Evolutionary conservation across 2,113 vertebrate genomes (phyloP), one percentile per base, ranked within the genome.

Genomic region (Leptosomus discolor): DNA sequence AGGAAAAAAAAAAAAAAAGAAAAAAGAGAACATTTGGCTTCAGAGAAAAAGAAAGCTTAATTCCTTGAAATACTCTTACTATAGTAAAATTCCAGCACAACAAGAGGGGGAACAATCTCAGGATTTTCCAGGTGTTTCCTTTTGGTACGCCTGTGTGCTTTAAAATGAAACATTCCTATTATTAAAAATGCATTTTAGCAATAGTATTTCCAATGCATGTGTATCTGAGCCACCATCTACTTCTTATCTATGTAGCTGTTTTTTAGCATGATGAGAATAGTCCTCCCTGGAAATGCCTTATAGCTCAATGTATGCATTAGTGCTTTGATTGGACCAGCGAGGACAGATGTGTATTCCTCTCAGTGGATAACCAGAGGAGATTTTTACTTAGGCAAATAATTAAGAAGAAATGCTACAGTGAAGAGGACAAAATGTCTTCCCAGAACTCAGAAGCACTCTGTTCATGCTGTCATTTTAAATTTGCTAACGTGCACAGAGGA

Each of bases 341-440:
- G 37, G 39, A 79, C 65, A 75, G 61, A 50, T 36, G 29, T 24
- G 20, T 37, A 65, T 23, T 74, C 17, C n/a, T 68, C 46, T 78
- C 45, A 68, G 54, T 45, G 30, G 78, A 60, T 30, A 64, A 75
- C 34, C 32, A 82, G 53, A 61, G 29, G 57, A 86, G 22, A 34
- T 65, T 84, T 81, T 83, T 91, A 39, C 32, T 83, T 88, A 68
- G 88, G 39, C 51, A 94, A 95, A 96, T 63, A 71, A 91, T 67
- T 79, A 94, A 94, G 92, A 94, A 78, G 53, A 83, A 95, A 95
- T 65, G 20, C 24, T 60, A 15, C 46, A 24, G 51, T 15, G 18
- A 88, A 89, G 51, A 53, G 14, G 64, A 50, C 21, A 82, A 85
- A 84, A 91, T 76, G 74, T 45, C 43, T 94, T 94, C 50, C 36